Evolutionary conservation across 2,113 vertebrate genomes (phyloP), one percentile per base, ranked within the genome.

Genomic region (Emydocephalus ijimae): DNA sequence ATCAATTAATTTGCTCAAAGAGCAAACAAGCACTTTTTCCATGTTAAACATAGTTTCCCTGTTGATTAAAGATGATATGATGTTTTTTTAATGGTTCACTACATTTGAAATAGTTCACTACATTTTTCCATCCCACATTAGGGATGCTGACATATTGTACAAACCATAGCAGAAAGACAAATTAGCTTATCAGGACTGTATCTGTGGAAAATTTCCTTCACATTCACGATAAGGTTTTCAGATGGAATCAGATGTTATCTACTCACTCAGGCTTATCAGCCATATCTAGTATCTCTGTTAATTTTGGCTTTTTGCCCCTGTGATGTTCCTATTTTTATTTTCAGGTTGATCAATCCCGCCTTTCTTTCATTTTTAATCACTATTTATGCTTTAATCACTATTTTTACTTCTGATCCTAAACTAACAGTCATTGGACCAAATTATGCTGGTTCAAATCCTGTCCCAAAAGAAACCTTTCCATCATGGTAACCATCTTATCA

Each of bases 191-290:
- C 87, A 81, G 39, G 20, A 34, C 14, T 50, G 4, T 86, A 57
- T 91, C 54, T 86, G 64, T 48, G 88, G 88, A 59, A 39, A 86
- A 90, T 85, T 43, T 64, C 56, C 89, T 90, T 86, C 69, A 90
- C 52, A 9, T 48, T 43, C 45, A 54, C 55, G 29, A 54, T 74
- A 90, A 93, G 15, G n/a, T 87, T 55, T 64, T 90, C 81, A 90
- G 55, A 92, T 61, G 43, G 48, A 50, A 92, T 92, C 74, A 90
- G 69, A 93, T 86, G 23, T 90, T 90, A 64, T 93, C 92, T 87
- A 56, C 14, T 23, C n/a, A 64, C 45, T 64, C 81, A 54, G 23
- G 45, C 81, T 43, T 85, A 45, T 92, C 43, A 86, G n/a, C 56
- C 52, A 29, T 92, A 48, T 92, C 14, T 85, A 89, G 39, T 57